A percentile compares a stretch with the other conserved stretches of the same genome.
Evolutionary conservation across 2,113 vertebrate genomes (phyloP).

Genomic region (Pipa parva): DNA sequence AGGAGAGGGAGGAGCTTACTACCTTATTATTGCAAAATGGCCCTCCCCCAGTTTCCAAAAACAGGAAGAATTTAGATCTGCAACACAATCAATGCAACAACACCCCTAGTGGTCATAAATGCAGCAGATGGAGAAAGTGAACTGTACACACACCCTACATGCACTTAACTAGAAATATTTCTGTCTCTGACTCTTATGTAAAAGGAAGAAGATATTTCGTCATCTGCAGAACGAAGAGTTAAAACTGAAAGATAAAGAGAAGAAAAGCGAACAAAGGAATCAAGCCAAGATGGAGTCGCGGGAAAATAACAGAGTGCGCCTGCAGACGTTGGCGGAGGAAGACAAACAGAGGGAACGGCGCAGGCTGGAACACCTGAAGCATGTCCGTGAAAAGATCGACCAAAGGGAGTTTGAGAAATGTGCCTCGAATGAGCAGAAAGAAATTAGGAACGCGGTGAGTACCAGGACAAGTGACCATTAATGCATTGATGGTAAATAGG

Average conservation of each 20-base stretch:
- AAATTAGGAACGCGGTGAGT: constrained; percentile 38
- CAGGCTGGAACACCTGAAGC: constrained; percentile 19
- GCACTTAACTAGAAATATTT: no score
- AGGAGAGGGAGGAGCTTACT: no score
- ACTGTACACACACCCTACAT: no score
- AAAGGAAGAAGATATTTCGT: constrained; percentile 50
- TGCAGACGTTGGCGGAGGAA: constrained; percentile 2
- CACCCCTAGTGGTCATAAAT: no score
- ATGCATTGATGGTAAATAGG: no score
- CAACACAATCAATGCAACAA: no score
- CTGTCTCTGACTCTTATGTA: no score
- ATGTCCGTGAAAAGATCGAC: background rate
- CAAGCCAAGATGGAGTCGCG: constrained; percentile 6
- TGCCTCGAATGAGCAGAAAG: constrained; percentile 12
- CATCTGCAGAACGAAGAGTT: constrained; percentile 37
- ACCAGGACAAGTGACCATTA: no score
- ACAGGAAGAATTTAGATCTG: no score
- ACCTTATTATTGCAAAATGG: no score
- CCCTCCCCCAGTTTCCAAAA: no score
- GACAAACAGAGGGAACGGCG: constrained; percentile 20
- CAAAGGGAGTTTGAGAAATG: constrained; percentile 20
- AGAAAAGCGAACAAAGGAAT: background rate
- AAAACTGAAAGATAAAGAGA: constrained; percentile 19
- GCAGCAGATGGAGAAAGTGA: no score
- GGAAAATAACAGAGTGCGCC: background rate